Evolutionary conservation across 1,140 invertebrate species (phyloP).

Genomic region (Diprion similis): DNA sequence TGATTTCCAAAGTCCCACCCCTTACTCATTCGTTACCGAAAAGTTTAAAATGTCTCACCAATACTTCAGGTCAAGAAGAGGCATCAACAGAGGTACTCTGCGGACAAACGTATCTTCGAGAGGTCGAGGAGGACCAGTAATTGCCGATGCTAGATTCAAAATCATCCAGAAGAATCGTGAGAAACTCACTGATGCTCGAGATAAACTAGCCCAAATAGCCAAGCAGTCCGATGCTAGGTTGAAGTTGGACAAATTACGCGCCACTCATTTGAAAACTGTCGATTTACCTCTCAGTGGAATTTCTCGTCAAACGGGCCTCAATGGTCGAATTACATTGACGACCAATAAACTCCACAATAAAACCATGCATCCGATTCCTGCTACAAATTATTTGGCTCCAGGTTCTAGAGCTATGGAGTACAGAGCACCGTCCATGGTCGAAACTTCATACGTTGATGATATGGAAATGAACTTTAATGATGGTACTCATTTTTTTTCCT

Average conservation of each 20-base stretch:
- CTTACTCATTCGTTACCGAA: too few relatives aligned
- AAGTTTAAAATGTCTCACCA: too few relatives aligned
- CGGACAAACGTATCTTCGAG: constrained; percentile 35
- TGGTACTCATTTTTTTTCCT: constrained; percentile 31
- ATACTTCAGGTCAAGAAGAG: constrained; percentile 26
- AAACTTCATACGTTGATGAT: constrained; percentile 47
- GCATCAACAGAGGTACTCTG: constrained; percentile 33
- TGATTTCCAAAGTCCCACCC: not conserved
- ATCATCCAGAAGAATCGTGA: constrained; percentile 74
- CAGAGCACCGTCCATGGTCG: constrained; percentile 36
- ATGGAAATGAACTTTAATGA: constrained; percentile 46
- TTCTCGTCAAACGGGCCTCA: constrained; percentile 60
- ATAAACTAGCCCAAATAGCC: constrained; percentile 71
- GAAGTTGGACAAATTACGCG: constrained; percentile 64
- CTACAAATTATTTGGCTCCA: constrained; percentile 36
- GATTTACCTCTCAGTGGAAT: constrained; percentile 46
- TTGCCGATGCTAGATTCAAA: constrained; percentile 73
- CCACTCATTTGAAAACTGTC: constrained; percentile 45
- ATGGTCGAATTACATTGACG: constrained; percentile 60
- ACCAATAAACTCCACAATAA: constrained; percentile 57
- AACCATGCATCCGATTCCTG: constrained; percentile 30
- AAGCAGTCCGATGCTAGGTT: constrained; percentile 71
- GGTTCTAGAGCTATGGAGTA: constrained; percentile 39
- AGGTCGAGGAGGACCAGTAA: constrained; percentile 27
- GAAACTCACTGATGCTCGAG: constrained; percentile 72